Percentiles rank a stretch among this genome's conserved stretches.
phyloP scores from a whole-genome alignment of 2,888 invertebrate genomes.

The Pheosia gnoma region DNA sequence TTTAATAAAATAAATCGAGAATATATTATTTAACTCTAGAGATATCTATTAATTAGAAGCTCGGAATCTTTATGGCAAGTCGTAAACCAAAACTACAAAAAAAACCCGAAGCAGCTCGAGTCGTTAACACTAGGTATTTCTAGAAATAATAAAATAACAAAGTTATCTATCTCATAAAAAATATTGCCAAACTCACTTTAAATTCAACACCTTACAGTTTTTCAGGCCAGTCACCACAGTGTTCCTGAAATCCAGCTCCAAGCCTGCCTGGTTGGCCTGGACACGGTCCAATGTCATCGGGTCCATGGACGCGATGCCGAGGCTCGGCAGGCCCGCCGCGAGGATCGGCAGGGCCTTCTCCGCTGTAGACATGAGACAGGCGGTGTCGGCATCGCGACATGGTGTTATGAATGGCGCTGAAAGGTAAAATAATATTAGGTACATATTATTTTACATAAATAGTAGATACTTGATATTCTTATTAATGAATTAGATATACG shows the following conservation, averaged over 20 bases:
- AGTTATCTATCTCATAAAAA: not conserved
- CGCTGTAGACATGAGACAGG: slow-evolving; percentile 59
- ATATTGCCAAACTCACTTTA: slow-evolving; percentile 49
- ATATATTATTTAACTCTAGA: too few relatives aligned
- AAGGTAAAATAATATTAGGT: slow-evolving; percentile 10
- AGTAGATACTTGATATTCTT: too few relatives aligned
- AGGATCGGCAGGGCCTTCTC: slow-evolving; percentile 57
- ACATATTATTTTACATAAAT: too few relatives aligned
- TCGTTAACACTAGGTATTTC: too few relatives aligned
- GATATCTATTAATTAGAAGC: too few relatives aligned
- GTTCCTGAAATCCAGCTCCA: slow-evolving; percentile 66
- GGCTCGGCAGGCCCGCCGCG: slow-evolving; percentile 59
- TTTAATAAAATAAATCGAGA: too few relatives aligned
- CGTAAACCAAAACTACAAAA: too few relatives aligned
- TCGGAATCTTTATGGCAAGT: too few relatives aligned
- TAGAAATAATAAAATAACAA: too few relatives aligned
- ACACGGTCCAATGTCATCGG: slow-evolving; percentile 63
- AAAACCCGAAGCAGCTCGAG: too few relatives aligned
- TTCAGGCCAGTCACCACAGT: slow-evolving; percentile 63
- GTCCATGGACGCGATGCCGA: slow-evolving; percentile 61
- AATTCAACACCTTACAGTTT: slow-evolving; percentile 55
- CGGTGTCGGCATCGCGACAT: slow-evolving; percentile 52
- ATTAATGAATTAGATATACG: too few relatives aligned
- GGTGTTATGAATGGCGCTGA: slow-evolving; percentile 64
- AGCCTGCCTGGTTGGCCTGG: slow-evolving; percentile 59